Base-by-base conservation (phyloP, 2,113 vertebrate genomes). In the Rhizomys pruinosus region DNA sequence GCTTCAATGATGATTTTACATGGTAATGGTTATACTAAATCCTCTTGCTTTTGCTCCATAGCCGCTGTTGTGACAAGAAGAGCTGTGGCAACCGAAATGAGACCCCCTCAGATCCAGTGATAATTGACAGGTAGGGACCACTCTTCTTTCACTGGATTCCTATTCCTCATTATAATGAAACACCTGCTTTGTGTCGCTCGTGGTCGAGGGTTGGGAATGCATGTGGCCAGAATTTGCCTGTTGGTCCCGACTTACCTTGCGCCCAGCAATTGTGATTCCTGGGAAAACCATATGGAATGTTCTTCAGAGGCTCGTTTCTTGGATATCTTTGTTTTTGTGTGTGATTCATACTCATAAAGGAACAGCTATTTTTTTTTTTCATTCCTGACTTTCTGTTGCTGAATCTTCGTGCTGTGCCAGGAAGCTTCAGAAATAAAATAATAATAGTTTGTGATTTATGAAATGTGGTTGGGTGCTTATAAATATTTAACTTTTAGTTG, bases 1-100 rank as follows among this genome's bases (percentile, higher is more conserved):
- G 97, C 93, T 95, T 98, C 97, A 96, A 98, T 98, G 98, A 98
- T 97, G 97, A 98, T 98, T 98, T 98, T 98, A 98, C 97, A 97
- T 97, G 97, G 97, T 98, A 98, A 98, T 98, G 98, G 97, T 97
- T 87, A 97, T 98, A 98, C 98, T 98, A 98, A 98, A 98, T 98
- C 98, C 98, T 98, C 96, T 98, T 63, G 90, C 96, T 98, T 98
- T 98, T 98, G 95, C 96, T 98, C 98, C 78, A 86, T 97, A 99
- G 99, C 98, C 99, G 99, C 98, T 99, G 99, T 98, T 99, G 99
- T 98, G 99, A 99, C 98, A 99, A 99, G 99, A 99, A 99, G 98
- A 99, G 99, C 97, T 99, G 99, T 97, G 99, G 99, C 98, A 99
- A 99, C 99, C 99, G 99, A 98, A 99, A 99, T 96, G 99, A 99